A percentile compares a stretch with the other conserved stretches of the same genome.
phyloP scores from a whole-genome alignment of 1,140 invertebrate genomes.

The Drosophila kurseongensis region DNA sequence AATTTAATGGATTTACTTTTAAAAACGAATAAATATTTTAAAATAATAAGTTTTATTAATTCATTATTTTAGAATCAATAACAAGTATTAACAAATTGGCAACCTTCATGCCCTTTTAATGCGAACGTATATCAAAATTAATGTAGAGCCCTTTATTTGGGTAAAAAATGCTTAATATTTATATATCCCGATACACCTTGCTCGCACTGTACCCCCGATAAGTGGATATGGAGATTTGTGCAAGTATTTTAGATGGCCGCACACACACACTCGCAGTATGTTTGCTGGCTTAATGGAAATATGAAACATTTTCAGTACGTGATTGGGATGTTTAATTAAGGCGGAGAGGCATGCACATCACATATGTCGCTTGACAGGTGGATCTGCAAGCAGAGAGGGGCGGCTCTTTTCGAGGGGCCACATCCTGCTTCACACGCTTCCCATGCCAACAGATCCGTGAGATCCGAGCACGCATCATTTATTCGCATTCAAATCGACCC shows the following conservation, averaged over 20 bases:
- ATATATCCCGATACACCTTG: neutral
- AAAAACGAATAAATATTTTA: neutral
- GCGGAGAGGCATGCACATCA: constrained; percentile 25
- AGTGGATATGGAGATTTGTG: constrained; percentile 1
- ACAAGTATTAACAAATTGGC: too few species aligned
- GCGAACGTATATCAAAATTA: too few species aligned
- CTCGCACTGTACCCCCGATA: constrained; percentile 14
- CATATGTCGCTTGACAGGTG: constrained; percentile 41
- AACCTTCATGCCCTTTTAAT: too few species aligned
- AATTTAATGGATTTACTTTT: neutral
- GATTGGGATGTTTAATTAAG: constrained; percentile 58
- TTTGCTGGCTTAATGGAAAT: constrained; percentile 50
- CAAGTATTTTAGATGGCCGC: constrained; percentile 4
- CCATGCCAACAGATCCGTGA: constrained; percentile 1
- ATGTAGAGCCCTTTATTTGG: too few species aligned
- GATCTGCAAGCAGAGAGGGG: too few species aligned
- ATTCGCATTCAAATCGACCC: constrained; percentile 46
- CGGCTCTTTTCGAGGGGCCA: constrained; percentile 1
- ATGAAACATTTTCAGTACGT: constrained; percentile 44
- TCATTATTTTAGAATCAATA: too few species aligned
- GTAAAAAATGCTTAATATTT: too few species aligned
- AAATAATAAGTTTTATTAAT: too few species aligned
- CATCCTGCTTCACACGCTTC: constrained; percentile 38
- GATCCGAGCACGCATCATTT: constrained; percentile 43
- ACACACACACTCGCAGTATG: constrained; percentile 10